Conservation (phyloP, 2,888 invertebrate genomes). For the Drosophila suboccidentalis region DNA sequence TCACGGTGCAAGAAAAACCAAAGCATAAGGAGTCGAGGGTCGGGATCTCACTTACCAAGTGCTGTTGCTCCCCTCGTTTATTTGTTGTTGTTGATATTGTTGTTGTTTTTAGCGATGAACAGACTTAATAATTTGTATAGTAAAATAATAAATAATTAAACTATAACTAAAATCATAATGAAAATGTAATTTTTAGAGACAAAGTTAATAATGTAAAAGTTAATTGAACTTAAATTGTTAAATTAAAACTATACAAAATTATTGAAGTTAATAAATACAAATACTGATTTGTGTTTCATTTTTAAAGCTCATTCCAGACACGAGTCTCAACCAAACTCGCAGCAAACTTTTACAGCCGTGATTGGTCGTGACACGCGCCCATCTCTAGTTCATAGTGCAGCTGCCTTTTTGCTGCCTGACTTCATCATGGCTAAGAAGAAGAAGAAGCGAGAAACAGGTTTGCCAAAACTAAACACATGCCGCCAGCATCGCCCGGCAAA, state of each 20-base stretch:
- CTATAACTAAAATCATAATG: no score
- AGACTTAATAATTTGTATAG: neutral
- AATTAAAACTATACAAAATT: no score
- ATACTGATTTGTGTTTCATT: neutral
- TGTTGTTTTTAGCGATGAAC: slow-evolving; percentile 39
- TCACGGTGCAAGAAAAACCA: slow-evolving; percentile 71
- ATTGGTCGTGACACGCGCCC: slow-evolving; percentile 41
- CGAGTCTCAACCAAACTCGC: no score
- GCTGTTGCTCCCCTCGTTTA: slow-evolving; percentile 40
- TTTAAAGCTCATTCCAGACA: neutral
- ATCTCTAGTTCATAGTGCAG: slow-evolving; percentile 30
- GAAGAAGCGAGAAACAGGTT: slow-evolving; percentile 57
- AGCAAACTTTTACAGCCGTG: neutral
- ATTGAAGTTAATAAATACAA: no score
- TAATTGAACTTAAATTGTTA: no score
- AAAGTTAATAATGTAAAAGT: no score
- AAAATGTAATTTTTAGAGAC: no score
- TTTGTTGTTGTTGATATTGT: neutral
- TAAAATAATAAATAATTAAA: no score
- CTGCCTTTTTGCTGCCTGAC: slow-evolving; percentile 27
- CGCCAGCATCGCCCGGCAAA: slow-evolving; percentile 59
- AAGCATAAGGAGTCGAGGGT: slow-evolving; percentile 73
- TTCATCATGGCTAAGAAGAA: slow-evolving; percentile 14
- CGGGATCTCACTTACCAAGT: slow-evolving; percentile 77
- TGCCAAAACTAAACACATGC: slow-evolving; percentile 77